A percentile compares a stretch with the other conserved stretches of the same genome.
Evolutionary conservation across 64 coral and sea anemone genomes (phyloP).

Genomic region (Astreopora myriophthalma): DNA sequence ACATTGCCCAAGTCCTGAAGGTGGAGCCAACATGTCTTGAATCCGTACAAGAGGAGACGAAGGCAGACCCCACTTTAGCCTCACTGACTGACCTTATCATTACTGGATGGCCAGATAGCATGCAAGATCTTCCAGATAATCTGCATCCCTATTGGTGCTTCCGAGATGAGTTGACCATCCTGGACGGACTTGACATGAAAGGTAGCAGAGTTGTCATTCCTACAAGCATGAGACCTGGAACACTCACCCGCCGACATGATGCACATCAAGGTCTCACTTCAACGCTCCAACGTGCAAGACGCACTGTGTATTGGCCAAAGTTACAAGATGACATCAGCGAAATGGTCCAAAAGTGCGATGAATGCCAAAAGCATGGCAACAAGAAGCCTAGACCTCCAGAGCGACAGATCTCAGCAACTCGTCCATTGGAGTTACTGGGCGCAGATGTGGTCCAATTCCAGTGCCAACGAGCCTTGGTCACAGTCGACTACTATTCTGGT

Average conservation of each 20-base stretch:
- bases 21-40: slow-evolving; percentile 34
- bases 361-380: slow-evolving; percentile 61
- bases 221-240: no score
- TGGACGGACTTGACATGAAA: slow-evolving; percentile 70
- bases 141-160: slow-evolving; percentile 69
- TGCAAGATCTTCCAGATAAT: slow-evolving; percentile 40
- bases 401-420: slow-evolving; percentile 41
- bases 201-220: slow-evolving; percentile 64
- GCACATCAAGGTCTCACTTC: no score
- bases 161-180: slow-evolving; percentile 54
- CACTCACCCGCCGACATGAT: no score
- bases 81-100: slow-evolving; percentile 47
- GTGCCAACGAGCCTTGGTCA: slow-evolving; percentile 41
- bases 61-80: slow-evolving; percentile 11
- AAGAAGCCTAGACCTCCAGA: slow-evolving; percentile 59
- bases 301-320: slow-evolving; percentile 62
- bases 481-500: slow-evolving; percentile 66
- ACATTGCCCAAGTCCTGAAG: slow-evolving; percentile 59
- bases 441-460: slow-evolving; percentile 47
- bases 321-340: slow-evolving; percentile 45
- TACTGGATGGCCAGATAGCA: slow-evolving; percentile 65
- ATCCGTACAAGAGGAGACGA: slow-evolving; percentile 47
- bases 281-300: slow-evolving; percentile 52
- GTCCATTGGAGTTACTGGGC: slow-evolving; percentile 59
- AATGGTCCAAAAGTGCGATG: slow-evolving; percentile 45